These are phyloP conservation scores for Dermolepida albohirtum DNA, from an alignment of 2,888 invertebrate genomes.

Conservation along the genomic window DNA sequence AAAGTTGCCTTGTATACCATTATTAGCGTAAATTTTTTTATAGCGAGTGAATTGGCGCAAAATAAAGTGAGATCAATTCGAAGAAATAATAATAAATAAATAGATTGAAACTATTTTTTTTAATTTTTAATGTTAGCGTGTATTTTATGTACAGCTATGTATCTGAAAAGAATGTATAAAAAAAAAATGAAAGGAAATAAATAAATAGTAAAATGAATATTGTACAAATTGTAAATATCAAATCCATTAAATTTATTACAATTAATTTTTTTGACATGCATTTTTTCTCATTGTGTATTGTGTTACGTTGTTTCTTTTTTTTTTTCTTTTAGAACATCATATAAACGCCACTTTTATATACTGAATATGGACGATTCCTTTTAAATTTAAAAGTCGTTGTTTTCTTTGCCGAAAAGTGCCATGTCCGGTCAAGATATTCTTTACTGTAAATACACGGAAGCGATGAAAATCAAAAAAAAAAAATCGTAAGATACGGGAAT, in stretches of 20 bases:
- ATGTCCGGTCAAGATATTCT: constrained; percentile 34
- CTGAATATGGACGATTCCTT: constrained; percentile 38
- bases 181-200: background rate
- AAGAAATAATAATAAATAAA: background rate
- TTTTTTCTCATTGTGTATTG: constrained; percentile 10
- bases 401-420: constrained; percentile 44
- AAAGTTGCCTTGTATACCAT: constrained; percentile 41
- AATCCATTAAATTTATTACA: background rate
- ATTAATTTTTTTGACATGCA: constrained; percentile 11
- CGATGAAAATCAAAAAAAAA: constrained; percentile 1
- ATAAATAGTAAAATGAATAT: constrained; percentile 43
- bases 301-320: constrained; percentile 7
- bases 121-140: constrained; percentile 7
- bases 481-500: background rate
- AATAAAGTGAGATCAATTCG: constrained; percentile 4
- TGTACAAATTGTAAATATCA: constrained; percentile 53
- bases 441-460: constrained; percentile 35
- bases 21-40: constrained; percentile 14
- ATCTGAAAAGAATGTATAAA: constrained; percentile 12
- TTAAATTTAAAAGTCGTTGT: constrained; percentile 25
- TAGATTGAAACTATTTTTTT: constrained; percentile 2
- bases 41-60: background rate
- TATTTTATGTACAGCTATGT: constrained; percentile 29
- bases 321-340: background rate
- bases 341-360: constrained; percentile 14